phyloP scores from a whole-genome alignment of 2,888 invertebrate species.

The Ypsolopha scabrella region DNA sequence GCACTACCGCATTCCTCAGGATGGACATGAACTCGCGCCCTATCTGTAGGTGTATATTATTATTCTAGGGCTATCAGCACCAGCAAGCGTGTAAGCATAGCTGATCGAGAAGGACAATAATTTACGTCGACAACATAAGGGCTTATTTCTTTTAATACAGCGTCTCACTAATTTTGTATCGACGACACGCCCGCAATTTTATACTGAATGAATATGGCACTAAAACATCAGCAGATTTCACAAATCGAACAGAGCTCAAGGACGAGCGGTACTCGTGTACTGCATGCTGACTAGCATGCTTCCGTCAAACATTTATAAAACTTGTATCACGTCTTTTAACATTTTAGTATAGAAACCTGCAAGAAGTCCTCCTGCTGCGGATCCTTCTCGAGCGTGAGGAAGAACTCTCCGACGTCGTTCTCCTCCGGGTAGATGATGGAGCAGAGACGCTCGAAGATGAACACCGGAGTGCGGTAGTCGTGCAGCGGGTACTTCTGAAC shows the following conservation, averaged over 20 bases:
- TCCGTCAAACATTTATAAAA: no score
- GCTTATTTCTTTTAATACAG: not conserved
- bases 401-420: constrained; percentile 97
- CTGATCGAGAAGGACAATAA: not conserved
- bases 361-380: constrained; percentile 99
- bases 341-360: constrained; percentile 66
- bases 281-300: no score
- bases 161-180: no score
- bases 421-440: constrained; percentile 98
- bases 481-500: constrained; percentile 91
- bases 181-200: not conserved
- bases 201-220: no score
- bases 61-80: no score
- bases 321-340: no score
- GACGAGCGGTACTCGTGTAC: no score
- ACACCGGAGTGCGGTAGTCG: constrained; percentile 96
- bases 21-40: no score
- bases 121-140: not conserved
- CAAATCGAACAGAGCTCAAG: no score
- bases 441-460: constrained; percentile 96
- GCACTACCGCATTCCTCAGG: no score
- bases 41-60: not conserved
- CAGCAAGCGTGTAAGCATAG: not conserved
- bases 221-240: no score
- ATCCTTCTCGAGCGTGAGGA: constrained; percentile 96